Base-by-base conservation (phyloP, 2,797 vertebrate genomes). In the Siniperca undulata region DNA sequence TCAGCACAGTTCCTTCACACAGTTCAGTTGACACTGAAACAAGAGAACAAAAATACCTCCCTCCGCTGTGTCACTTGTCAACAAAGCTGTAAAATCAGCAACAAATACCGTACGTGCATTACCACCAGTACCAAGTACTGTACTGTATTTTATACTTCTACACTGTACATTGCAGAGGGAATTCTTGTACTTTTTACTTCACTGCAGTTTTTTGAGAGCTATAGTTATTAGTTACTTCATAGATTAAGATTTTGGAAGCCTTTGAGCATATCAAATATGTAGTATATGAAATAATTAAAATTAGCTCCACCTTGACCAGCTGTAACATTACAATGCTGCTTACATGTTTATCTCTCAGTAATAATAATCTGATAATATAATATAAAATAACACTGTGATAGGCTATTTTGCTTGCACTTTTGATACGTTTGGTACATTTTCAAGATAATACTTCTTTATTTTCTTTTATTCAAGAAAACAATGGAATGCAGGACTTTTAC, bases 21-120 rank as follows among this genome's bases (percentile, higher is more conserved):
- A 19, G 53, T 53, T 30, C 30, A 30, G 30, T 30, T 30, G 30
- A 30, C 3, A 30, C 19, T 9, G 59, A 69, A 67, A 60, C 50
- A 1, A 3, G 62, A 81, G 68, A 78, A 70, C 19, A 38, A 24
- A 27, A 36, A 12, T 1, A 16, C 27, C 74, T 53, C n/a, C 66
- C 82, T 62, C 56, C 16, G 22, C 70, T 11, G 65, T 53, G 55
- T 70, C 56, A 70, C 59, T 48, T 53, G 78, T 82, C 77, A 74
- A 58, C 60, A 55, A 36, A n/a, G 46, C 30, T 58, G 46, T 7
- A 7, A 62, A 0, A 2, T 24, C 46, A 22, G 66, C 13, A 52
- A 27, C 72, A 68, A 58, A 65, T 46, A 65, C 2, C 42, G 62
- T 16, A 4, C 52, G 13, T 60, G 55, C 38, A 34, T 53, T 7